A percentile compares a stretch with the other conserved stretches of the same genome.
phyloP scores from a whole-genome alignment of 92 coral and sea anemone genomes.

The Epizoanthus fatuus region DNA sequence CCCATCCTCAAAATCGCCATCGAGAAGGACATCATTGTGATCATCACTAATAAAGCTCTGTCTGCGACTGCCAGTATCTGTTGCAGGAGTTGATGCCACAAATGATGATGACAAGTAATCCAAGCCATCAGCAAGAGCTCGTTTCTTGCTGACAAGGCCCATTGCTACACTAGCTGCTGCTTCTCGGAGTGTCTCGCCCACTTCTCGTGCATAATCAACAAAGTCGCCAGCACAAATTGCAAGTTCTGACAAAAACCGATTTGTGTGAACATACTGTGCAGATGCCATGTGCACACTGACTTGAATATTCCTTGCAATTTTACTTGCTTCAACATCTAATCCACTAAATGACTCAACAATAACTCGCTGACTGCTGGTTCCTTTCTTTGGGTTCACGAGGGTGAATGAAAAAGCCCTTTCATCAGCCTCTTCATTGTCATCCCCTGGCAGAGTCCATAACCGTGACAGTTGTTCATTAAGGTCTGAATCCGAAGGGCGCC shows the following conservation, averaged over 20 bases:
- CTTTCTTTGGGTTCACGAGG: constrained; percentile 82
- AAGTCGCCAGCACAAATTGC: constrained; percentile 94
- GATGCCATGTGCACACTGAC: constrained; percentile 90
- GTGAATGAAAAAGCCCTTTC: constrained; percentile 91
- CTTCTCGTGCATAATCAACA: constrained; percentile 88
- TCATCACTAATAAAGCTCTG: constrained; percentile 79
- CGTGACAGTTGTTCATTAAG: constrained; percentile 54
- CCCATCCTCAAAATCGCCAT: constrained; percentile 77
- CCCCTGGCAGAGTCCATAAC: constrained; percentile 76
- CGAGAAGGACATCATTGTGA: constrained; percentile 61
- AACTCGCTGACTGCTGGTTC: constrained; percentile 56
- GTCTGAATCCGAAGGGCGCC: constrained; percentile 62
- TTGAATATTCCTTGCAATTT: constrained; percentile 86
- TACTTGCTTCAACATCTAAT: constrained; percentile 57
- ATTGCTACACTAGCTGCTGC: constrained; percentile 98
- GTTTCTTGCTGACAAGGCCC: constrained; percentile 97
- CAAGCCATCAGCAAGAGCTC: constrained; percentile 92
- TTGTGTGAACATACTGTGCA: constrained; percentile 93
- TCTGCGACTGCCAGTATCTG: constrained; percentile 79
- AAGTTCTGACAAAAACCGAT: constrained; percentile 92
- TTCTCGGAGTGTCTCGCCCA: constrained; percentile 93
- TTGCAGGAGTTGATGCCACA: constrained; percentile 66
- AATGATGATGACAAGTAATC: constrained; percentile 95
- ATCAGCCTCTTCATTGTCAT: constrained; percentile 76
- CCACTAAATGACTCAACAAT: constrained; percentile 55